These are phyloP conservation scores for Crypturellus tataupa DNA, from an alignment of 2,797 vertebrate genomes.

Conservation along the genomic window DNA sequence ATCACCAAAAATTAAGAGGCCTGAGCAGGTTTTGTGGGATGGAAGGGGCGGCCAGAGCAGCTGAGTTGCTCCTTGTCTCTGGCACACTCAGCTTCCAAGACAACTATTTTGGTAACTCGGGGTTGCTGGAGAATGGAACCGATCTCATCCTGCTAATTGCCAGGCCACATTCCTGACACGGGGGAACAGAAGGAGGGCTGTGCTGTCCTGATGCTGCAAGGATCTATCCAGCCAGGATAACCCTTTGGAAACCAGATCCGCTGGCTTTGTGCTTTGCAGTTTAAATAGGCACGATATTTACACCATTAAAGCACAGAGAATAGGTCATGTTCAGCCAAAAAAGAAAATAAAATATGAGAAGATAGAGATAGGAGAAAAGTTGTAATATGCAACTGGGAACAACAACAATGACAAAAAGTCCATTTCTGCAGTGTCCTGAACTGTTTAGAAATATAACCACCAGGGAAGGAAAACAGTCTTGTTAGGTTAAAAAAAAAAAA, in stretches of 20 bases:
- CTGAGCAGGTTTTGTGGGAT: neutral
- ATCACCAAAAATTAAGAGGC: neutral
- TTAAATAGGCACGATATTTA: neutral
- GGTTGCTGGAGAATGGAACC: conserved; percentile 11
- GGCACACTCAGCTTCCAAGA: neutral
- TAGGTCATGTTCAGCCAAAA: neutral
- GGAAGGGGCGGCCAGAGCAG: neutral
- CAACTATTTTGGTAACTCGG: neutral
- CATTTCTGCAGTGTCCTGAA: neutral
- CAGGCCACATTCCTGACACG: neutral
- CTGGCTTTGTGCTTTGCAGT: neutral
- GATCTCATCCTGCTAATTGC: conserved; percentile 2
- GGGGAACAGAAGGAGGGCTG: neutral
- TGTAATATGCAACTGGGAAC: neutral
- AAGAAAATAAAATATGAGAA: neutral
- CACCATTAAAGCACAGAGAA: neutral
- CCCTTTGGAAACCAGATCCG: conserved; percentile 45
- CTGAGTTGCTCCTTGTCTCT: neutral
- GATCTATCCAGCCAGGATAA: neutral
- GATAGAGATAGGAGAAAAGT: neutral
- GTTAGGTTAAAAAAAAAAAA: neutral
- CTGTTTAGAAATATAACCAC: conserved; percentile 7
- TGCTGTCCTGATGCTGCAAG: neutral
- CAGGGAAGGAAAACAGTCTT: neutral
- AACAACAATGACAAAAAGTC: neutral